Conservation (phyloP, 2,797 vertebrate species). For the Enteromius fasciolatus region DNA sequence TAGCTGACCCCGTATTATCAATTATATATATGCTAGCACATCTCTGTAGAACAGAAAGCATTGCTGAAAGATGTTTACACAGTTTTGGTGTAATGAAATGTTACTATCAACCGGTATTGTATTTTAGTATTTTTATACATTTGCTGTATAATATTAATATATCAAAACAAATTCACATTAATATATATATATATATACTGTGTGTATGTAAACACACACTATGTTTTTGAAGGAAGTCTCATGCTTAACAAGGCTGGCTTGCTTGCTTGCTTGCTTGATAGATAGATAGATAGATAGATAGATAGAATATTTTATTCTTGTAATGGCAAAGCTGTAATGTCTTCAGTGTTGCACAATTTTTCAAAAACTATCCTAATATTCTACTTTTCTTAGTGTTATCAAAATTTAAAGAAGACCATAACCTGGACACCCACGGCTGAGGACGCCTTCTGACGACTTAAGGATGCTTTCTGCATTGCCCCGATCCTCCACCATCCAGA, state of each 20-base stretch:
- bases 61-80: background rate
- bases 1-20: background rate
- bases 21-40: background rate
- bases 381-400: no score
- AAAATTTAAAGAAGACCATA: no score
- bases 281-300: no score
- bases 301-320: background rate
- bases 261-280: no score
- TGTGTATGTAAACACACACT: no score
- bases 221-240: no score
- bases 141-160: background rate
- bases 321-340: background rate
- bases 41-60: background rate
- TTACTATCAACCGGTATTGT: background rate
- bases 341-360: background rate
- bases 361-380: background rate
- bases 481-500: no score
- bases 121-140: background rate
- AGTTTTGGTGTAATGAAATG: background rate
- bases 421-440: no score
- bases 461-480: no score
- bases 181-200: background rate
- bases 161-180: background rate
- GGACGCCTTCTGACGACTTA: no score
- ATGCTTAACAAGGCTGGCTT: no score